Evolutionary conservation across 2,113 vertebrate species (phyloP), one percentile per base, ranked within the genome.

Genomic region (Plestiodon gilberti): DNA sequence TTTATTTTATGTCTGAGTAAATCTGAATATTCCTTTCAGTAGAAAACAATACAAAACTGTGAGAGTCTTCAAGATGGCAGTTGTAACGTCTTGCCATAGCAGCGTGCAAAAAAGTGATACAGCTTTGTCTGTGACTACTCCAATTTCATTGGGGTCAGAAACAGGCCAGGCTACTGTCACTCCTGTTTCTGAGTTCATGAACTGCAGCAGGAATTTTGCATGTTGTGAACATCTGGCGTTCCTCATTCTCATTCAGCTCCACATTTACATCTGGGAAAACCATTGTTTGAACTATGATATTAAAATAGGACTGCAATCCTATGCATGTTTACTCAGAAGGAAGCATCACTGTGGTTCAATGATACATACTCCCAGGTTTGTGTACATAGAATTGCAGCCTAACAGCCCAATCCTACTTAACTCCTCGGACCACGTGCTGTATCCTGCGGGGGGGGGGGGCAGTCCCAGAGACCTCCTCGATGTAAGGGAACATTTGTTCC

Each of bases 111-210:
- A n/a, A 22, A 23, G 64, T 82, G 1, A 40, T 85, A 80, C 80
- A 48, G 75, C 76, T n/a, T 40, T 85, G 4, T 48, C 20, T 87
- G 88, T 90, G 79, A 84, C 2, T 1, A 70, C 0, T 0, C 1
- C 61, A 18, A 80, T 92, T 92, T 59, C 57, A 59, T 76, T 82
- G 87, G 78, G 82, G 78, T 77, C 0, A 84, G 80, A 89, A 95
- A 84, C 23, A 73, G 75, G 4, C 0, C 6, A 38, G 28, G 83
- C 73, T 91, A 82, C 48, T 93, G 75, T 28, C 22, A 65, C 73
- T 78, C 35, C 76, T 81, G 38, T 87, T 90, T 83, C 88, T 93
- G 93, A 94, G 91, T 93, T 94, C 91, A 83, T 93, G 94, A 95
- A 93, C 89, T 93, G 64, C 59, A 77, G 87, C 84, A 93, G 93